Base-by-base conservation (phyloP, 2,888 invertebrate genomes). In the Morpho achilles region DNA sequence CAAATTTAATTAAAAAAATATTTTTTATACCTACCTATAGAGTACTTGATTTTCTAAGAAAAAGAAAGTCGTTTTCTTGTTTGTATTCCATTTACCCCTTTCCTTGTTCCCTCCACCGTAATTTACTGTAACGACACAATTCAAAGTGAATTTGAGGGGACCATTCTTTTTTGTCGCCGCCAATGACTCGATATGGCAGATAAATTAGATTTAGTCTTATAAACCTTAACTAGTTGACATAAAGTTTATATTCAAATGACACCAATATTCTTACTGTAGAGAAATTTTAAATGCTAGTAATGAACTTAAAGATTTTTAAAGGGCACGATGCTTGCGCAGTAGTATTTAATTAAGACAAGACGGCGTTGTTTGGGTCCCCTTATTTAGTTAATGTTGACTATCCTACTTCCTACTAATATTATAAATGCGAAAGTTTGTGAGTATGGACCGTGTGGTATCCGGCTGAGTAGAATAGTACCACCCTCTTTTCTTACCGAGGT, bases 71-170 rank as follows among this genome's bases (percentile, higher is more conserved):
- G 49, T 53, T 61, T 56, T 63, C 62, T 58, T 62, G 60, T 64
- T 62, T 60, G 63, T 66, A 65, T 63, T 66, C 63, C 50, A 53
- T 55, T 59, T 61, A 63, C 61, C 62, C 62, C 59, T 63, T 79
- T 79, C 68, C 73, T 75, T 75, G 76, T 80, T 79, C 79, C 71
- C 69, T 70, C 79, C 75, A 77, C 82, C 81, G 79, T 80, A 84
- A 84, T 83, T 85, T 82, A 75, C 76, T 80, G 78, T 84, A 83
- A 85, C 75, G 80, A 80, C 75, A 74, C 74, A 71, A 77, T 78
- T 75, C 76, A 75, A 74, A 77, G 76, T 80, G 77, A 84, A 80
- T 79, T 76, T 75, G 75, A 77, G 72, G 73, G 73, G 73, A 77
- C 74, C 53, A 62, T 57, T 76, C 69, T 76, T 80, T 82, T 81